These are phyloP conservation scores for Cheilosia scutellata DNA, from an alignment of 2,888 invertebrate genomes.

Conservation along the genomic window DNA sequence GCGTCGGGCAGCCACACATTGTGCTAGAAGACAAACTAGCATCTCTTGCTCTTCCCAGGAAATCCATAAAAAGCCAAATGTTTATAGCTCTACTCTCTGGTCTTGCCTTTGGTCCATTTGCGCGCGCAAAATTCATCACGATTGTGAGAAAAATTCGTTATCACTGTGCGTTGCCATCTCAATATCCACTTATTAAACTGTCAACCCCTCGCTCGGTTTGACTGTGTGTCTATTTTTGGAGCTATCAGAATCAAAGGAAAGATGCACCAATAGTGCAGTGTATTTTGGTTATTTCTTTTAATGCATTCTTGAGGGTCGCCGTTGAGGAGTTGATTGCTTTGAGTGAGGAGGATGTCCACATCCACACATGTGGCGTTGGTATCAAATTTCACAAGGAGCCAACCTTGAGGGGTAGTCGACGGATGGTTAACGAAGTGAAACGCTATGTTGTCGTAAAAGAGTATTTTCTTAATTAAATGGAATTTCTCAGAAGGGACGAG, in stretches of 20 bases:
- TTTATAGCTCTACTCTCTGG: constrained; percentile 9
- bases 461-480: constrained; percentile 41
- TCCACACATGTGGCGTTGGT: constrained; percentile 58
- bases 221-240: constrained; percentile 51
- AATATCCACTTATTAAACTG: constrained; percentile 25
- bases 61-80: constrained; percentile 23
- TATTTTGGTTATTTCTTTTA: constrained; percentile 2
- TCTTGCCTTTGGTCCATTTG: background rate
- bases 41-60: constrained; percentile 3
- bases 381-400: constrained; percentile 52
- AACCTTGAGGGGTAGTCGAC: background rate
- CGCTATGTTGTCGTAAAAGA: constrained; percentile 2
- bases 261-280: constrained; percentile 27
- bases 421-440: constrained; percentile 9
- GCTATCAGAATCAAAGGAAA: background rate
- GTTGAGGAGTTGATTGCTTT: constrained; percentile 50
- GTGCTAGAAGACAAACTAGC: constrained; percentile 30
- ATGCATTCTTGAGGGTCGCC: constrained; percentile 46
- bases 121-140: constrained; percentile 26
- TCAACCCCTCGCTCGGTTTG: constrained; percentile 8
- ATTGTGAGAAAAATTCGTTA: constrained; percentile 35
- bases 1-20: constrained; percentile 1
- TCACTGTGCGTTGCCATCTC: constrained; percentile 19
- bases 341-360: constrained; percentile 58
- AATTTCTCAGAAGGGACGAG: constrained; percentile 38